Base-by-base conservation (phyloP, 2,797 vertebrate genomes). In the Falco berigora region DNA sequence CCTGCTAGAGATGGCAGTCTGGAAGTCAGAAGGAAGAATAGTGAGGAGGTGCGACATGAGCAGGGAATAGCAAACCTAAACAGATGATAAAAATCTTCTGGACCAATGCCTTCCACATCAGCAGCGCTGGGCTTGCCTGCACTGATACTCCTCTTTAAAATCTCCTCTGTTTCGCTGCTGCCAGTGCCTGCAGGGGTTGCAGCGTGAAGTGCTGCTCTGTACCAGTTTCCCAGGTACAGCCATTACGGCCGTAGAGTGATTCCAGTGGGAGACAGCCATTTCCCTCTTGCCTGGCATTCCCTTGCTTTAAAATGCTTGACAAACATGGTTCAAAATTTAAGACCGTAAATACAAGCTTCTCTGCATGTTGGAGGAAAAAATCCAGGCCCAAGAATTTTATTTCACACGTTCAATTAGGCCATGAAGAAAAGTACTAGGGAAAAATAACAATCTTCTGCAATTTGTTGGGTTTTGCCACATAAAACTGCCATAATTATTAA, bases 41-140 rank as follows among this genome's bases (percentile, higher is more conserved):
- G 34, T 8, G 34, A 95, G 49, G 58, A 86, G 50, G 23, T 69
- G n/a, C 30, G 71, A 85, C 14, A 6, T 1, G 6, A 73, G 68
- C 84, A 86, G 50, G n/a, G 50, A 91, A 91, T 2, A 89, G 56
- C 75, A 89, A 89, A 90, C n/a, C 52, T 78, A 36, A 81, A 89
- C 14, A 87, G 44, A 73, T 59, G 90, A 93, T 71, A 87, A 95
- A 95, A 92, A 93, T 94, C 83, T 93, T 42, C 73, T 75, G 86
- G 92, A 96, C 49, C 73, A 63, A 66, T 86, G 95, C 62, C 75
- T 97, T 89, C 50, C 75, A 90, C 40, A 50, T 14, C 84, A 88
- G 81, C 68, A 86, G 75, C 0, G 0, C 55, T 78, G 56, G 72
- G 72, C 84, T 86, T 95, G 94, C 68, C 95, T 72, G 82, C 77